Base-by-base conservation (phyloP, 2,888 invertebrate genomes). In the Hirtodrosophila histrioides region DNA sequence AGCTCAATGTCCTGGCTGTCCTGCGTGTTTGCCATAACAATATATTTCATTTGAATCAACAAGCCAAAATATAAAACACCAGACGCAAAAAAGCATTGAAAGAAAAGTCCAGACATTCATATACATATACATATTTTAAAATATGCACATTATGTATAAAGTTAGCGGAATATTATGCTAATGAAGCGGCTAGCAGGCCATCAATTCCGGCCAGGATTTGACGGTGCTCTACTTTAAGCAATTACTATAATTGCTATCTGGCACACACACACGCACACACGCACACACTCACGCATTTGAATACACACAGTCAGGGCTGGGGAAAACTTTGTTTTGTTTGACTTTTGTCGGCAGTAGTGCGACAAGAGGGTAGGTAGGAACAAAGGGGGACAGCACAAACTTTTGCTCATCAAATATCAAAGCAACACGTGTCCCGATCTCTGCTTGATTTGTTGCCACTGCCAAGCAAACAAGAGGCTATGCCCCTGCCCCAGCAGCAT, bases 11-110 rank as follows among this genome's bases (percentile, higher is more conserved):
- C 73, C 65, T 37, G 45, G 57, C 46, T 54, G 62, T 75, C 67
- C 86, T 82, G 84, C 86, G 81, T 88, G 88, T 86, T 88, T 80
- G 88, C 86, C 86, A 82, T 88, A 88, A 86, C 82, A 82, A 82
- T 82, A 76, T 86, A 79, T 88, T 88, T 83, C 77, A 79, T 82
- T 82, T 76, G 84, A 86, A 88, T 81, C 80, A 82, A 83, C 82
- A 88, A 88, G 80, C 84, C 61, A 58, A 49, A 55, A 51, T 36
- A 45, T 44, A 31, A 27, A 54, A 33, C 23, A 41, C 39, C 7
- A 37, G 6, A 27, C 27, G 6, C 27, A n/a, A 31, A n/a, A 33
- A 24, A 43, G n/a, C 12, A 35, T 24, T 3, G 23, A 55, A 31
- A 56, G 7, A 29, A 31, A n/a, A 33, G 56, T 58, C 9, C 63